These are phyloP conservation scores for Hyaena hyaena DNA, from an alignment of 2,113 vertebrate species.

Conservation along the genomic window DNA sequence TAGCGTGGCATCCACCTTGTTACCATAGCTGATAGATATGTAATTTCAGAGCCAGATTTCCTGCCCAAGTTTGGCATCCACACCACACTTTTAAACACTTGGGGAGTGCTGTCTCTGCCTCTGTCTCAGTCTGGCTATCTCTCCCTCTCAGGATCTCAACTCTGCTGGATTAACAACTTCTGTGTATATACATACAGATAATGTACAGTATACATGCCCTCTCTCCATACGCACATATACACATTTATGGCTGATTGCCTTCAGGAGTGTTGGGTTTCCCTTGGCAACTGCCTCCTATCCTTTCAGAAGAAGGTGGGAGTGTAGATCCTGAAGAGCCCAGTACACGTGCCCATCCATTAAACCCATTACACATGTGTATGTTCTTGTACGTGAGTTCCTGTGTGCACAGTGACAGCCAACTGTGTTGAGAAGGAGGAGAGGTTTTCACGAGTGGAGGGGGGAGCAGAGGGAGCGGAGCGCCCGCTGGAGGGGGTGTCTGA, in stretches of 20 bases:
- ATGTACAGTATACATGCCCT: too few species aligned
- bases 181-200: neutral
- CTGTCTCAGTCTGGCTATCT: neutral
- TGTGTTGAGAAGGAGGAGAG: neutral
- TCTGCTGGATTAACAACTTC: neutral
- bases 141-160: neutral
- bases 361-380: neutral
- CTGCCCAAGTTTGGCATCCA: accelerated
- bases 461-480: neutral
- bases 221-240: neutral
- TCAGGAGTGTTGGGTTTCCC: neutral
- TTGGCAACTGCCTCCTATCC: neutral
- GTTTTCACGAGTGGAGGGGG: neutral
- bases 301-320: neutral
- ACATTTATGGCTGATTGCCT: neutral
- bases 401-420: neutral
- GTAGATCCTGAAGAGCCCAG: neutral
- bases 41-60: neutral
- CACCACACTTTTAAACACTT: neutral
- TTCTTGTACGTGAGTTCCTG: neutral
- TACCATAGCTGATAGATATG: neutral
- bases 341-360: neutral
- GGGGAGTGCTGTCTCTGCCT: accelerated
- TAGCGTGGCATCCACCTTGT: neutral
- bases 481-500: neutral